phyloP scores from a whole-genome alignment of 2,797 vertebrate species.

The Eurystomus glaucurus region DNA sequence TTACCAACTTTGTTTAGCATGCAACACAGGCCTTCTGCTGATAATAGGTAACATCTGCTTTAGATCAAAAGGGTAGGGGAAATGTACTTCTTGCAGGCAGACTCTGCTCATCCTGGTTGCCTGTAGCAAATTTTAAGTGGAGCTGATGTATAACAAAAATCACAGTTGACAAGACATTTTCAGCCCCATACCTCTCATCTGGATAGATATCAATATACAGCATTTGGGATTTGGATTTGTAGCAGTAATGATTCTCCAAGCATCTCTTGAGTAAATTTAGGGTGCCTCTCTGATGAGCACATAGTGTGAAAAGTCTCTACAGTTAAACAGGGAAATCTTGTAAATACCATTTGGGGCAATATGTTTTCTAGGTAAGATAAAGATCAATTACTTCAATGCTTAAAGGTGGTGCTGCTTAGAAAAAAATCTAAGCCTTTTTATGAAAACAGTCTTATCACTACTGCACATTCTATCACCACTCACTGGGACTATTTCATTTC shows the following conservation, averaged over 20 bases:
- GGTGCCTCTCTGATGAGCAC: neutral
- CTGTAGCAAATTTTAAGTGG: neutral
- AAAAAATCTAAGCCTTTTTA: neutral
- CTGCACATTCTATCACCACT: neutral
- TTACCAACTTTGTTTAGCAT: neutral
- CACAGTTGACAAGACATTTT: neutral
- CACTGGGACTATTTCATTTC: neutral
- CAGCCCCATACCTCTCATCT: neutral
- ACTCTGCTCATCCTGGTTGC: neutral
- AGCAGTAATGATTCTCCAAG: neutral
- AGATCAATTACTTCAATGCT: neutral
- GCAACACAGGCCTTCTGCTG: neutral
- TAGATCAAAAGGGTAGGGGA: slow-evolving; percentile 5
- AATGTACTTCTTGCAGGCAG: neutral
- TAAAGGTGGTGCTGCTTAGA: neutral
- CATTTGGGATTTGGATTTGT: neutral
- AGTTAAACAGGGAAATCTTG: neutral
- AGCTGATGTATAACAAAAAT: neutral
- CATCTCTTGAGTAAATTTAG: neutral
- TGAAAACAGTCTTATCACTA: neutral
- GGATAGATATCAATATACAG: neutral
- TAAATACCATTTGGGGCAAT: neutral
- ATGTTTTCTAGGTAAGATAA: neutral
- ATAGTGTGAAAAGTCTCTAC: neutral
- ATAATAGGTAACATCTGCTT: slow-evolving; percentile 52